These are phyloP conservation scores for Dynastes hyllus DNA, from an alignment of 2,888 invertebrate genomes.

Conservation along the genomic window DNA sequence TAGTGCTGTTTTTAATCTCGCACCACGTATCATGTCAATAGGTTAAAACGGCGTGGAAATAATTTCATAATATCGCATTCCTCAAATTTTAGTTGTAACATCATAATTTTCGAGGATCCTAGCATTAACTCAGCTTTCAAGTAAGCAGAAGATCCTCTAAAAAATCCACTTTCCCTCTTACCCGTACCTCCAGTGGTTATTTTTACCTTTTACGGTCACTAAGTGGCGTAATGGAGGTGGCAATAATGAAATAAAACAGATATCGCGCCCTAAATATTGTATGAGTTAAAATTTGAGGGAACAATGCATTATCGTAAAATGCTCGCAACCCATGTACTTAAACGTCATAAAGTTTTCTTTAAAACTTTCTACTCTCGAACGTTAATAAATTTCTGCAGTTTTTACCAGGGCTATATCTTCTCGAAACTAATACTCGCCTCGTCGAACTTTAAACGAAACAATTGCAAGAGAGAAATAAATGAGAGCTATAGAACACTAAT, in stretches of 20 bases:
- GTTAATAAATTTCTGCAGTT: slow-evolving; percentile 35
- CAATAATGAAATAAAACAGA: slow-evolving; percentile 33
- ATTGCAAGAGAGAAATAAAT: background rate
- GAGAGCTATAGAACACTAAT: background rate
- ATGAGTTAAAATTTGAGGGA: slow-evolving; percentile 34
- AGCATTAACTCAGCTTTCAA: too few relatives aligned
- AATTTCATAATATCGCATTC: too few relatives aligned
- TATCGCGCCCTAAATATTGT: slow-evolving; percentile 25
- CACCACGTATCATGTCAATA: too few relatives aligned
- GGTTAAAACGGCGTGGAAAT: too few relatives aligned
- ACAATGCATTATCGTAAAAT: slow-evolving; percentile 48
- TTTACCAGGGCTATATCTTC: background rate
- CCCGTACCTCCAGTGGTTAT: background rate
- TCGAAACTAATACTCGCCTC: slow-evolving; percentile 11
- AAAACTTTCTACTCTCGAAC: slow-evolving; percentile 37
- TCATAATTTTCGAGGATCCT: too few relatives aligned
- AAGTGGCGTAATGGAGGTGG: slow-evolving; percentile 11
- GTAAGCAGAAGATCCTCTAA: too few relatives aligned
- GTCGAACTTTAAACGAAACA: slow-evolving; percentile 14
- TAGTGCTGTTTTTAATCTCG: too few relatives aligned
- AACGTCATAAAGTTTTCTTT: slow-evolving; percentile 37
- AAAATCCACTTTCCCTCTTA: too few relatives aligned
- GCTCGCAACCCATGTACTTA: slow-evolving; percentile 6
- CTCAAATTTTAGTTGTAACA: too few relatives aligned
- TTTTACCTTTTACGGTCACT: background rate